Conservation (phyloP, 2,797 vertebrate genomes). For the Sciurus vulgaris region DNA sequence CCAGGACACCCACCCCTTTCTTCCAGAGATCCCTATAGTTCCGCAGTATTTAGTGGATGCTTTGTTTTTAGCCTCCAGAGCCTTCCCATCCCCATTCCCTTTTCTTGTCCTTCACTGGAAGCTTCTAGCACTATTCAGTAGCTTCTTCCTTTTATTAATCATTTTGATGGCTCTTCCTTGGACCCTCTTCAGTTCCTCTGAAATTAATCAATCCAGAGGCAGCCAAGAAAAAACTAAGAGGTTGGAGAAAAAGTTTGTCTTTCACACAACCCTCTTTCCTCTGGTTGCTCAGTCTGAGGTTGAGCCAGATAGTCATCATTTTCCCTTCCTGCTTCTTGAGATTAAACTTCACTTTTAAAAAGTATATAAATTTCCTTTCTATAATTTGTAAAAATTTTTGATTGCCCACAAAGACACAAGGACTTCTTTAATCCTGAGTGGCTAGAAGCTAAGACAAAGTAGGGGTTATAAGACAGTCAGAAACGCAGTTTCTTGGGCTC, state of each 20-base stretch:
- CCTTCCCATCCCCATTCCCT: neutral
- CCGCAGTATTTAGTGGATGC: neutral
- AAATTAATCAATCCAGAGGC: conserved; percentile 73
- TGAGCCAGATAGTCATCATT: conserved; percentile 13
- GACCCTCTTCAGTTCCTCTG: conserved; percentile 72
- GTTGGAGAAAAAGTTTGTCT: conserved; percentile 41
- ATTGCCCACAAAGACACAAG: conserved; percentile 21
- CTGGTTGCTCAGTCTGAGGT: neutral
- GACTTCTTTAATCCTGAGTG: neutral
- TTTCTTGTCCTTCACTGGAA: conserved; percentile 59
- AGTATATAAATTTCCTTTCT: neutral
- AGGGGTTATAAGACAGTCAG: conserved; percentile 31
- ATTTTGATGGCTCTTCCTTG: conserved; percentile 70
- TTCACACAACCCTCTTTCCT: neutral
- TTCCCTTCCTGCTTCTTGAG: conserved; percentile 46
- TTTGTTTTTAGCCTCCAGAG: conserved; percentile 43
- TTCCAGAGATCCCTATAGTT: neutral
- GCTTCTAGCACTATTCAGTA: conserved; percentile 48
- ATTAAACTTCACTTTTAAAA: conserved; percentile 44
- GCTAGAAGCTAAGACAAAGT: conserved; percentile 35
- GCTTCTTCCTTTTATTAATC: conserved; percentile 75
- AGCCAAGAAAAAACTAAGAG: conserved; percentile 67
- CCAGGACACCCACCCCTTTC: neutral
- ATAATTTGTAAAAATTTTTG: neutral
- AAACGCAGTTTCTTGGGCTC: conserved; percentile 22